Evolutionary conservation across 2,888 invertebrate species (phyloP), one percentile per base, ranked within the genome.

Genomic region (Drosophila macrospina): DNA sequence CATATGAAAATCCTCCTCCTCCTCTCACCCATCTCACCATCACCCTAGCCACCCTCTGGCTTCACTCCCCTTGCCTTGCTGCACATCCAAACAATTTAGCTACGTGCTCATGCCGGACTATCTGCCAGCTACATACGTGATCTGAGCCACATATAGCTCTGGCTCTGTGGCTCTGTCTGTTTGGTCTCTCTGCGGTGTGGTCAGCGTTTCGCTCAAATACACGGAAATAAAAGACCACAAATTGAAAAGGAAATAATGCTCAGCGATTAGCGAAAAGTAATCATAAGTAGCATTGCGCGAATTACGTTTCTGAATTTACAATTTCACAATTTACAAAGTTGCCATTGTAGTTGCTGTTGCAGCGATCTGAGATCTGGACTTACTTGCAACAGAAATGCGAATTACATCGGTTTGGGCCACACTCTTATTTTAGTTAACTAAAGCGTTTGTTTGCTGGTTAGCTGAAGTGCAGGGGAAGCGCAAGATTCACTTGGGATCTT

Each of bases 221-320:
- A 88, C 86, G 86, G 76, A 76, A 71, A 74, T 75, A 76, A 86
- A 85, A 78, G 78, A 71, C 72, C 82, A 84, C 83, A 85, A 85
- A 85, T 85, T 85, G 85, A 85, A 85, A 88, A 85, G 83, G 68
- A 85, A 84, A 87, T 84, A 88, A 84, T 82, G 84, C 86, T 69
- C 78, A 68, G 78, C 83, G 88, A 85, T 85, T 85, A 85, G 88
- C 71, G 74, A 88, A 88, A 88, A 88, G 88, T 85, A 88, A 85
- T 85, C 85, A 88, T 74, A 86, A 83, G 80, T 68, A 82, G 74
- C 69, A 45, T 50, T 32, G 62, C 37, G 54, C 47, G 47, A 76
- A 78, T 66, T 59, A 69, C 65, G 52, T 51, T 70, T 42, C 56
- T 55, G 69, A 76, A 78, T 78, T 78, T 56, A 68, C 79, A 87